phyloP scores from a whole-genome alignment of 2,113 vertebrate genomes.

The Amphiprion ocellaris region DNA sequence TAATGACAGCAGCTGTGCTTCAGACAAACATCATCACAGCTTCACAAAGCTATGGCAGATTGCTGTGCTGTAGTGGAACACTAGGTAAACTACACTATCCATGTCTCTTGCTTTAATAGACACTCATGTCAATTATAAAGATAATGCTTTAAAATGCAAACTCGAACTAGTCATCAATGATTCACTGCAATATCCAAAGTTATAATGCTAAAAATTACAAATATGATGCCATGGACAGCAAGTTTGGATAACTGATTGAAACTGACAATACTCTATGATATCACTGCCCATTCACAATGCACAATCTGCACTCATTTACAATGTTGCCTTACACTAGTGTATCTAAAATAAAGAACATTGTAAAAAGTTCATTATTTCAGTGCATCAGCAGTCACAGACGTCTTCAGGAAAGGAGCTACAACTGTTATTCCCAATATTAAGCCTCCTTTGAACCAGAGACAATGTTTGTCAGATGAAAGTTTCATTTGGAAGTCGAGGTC shows the following conservation, averaged over 20 bases:
- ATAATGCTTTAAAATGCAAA: conserved; percentile 17
- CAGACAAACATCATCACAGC: background rate
- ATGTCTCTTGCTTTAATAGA: background rate
- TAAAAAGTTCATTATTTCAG: too few relatives aligned
- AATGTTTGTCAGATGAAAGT: too few relatives aligned
- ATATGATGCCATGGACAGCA: background rate
- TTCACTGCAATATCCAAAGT: background rate
- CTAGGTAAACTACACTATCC: too few relatives aligned
- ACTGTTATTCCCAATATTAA: too few relatives aligned
- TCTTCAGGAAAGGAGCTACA: too few relatives aligned
- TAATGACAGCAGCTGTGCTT: conserved; percentile 4
- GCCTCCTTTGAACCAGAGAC: too few relatives aligned
- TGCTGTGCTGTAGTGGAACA: too few relatives aligned
- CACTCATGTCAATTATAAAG: conserved; percentile 1
- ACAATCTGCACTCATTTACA: conserved; percentile 25
- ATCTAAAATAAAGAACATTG: too few relatives aligned
- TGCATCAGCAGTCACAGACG: too few relatives aligned
- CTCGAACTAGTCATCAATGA: background rate
- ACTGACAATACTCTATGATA: conserved; percentile 22
- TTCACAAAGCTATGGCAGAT: too few relatives aligned
- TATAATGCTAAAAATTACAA: background rate
- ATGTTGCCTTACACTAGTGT: too few relatives aligned
- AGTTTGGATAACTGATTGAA: background rate
- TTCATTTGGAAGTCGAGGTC: too few relatives aligned
- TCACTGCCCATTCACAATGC: conserved; percentile 42